Evolutionary conservation across 2,113 vertebrate species (phyloP), one percentile per base, ranked within the genome.

Genomic region (Corythoichthys intestinalis): DNA sequence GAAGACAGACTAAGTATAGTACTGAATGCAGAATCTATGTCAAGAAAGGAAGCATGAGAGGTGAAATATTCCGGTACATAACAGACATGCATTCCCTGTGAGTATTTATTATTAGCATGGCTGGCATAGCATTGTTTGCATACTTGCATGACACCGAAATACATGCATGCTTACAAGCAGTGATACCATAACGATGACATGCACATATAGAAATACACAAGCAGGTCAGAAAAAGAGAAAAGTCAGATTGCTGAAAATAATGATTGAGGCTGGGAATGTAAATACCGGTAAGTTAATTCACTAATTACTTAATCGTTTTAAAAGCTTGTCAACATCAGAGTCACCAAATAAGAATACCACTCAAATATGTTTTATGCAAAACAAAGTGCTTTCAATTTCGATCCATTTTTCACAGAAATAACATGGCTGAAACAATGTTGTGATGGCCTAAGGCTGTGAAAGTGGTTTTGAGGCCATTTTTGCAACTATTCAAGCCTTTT

Each of bases 91-190:
- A 80, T 80, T 58, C 73, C 13, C 35, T 67, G 60, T 49, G 65
- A 72, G 72, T 63, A 46, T 75, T 76, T 89, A 89, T 82, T 86
- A 88, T 85, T 88, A 87, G 83, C 61, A 15, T 76, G 71, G 53
- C 79, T 64, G 67, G 72, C 62, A 59, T 20, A 73, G 39, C 81
- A 85, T 83, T 68, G 76, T 75, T 73, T n/a, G 57, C 79, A 86
- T 81, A 37, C 13, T 71, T 53, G 69, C 70, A 41, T 4, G 5
- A 17, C 34, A 81, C 75, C 73, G 46, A 80, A 80, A 87, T 86
- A 79, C 70, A 81, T 67, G 63, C n/a, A 5, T 65, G 69, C 69
- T 75, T 38, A 35, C 39, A 41, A 15, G 11, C 49, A 0, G 28
- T 17, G 48, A 66, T 35, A 64, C 70, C 71, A 52, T 62, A 54